Evolutionary conservation across 2,888 invertebrate species (phyloP).

Genomic region (Agonopterix subpropinquella): DNA sequence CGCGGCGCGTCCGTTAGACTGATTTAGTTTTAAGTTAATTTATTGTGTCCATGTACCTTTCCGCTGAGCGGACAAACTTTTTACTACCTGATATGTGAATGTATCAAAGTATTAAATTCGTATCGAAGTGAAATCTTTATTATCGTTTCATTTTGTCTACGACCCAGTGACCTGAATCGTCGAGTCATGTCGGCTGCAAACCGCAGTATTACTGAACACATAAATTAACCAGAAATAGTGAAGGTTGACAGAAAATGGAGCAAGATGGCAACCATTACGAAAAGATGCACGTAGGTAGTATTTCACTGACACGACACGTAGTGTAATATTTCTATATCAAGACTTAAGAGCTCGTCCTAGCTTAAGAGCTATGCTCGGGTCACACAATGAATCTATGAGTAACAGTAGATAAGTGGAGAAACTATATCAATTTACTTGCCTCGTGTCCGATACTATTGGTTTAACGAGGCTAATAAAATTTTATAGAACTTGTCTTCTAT

Average conservation of each 20-base stretch:
- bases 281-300: neutral
- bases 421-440: too few relatives aligned
- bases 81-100: slow-evolving; percentile 62
- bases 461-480: too few relatives aligned
- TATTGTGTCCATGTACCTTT: slow-evolving; percentile 72
- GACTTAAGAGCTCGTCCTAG: too few relatives aligned
- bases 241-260: slow-evolving; percentile 23
- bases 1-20: slow-evolving; percentile 72
- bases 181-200: slow-evolving; percentile 8
- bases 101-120: slow-evolving; percentile 52
- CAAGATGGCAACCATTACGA: slow-evolving; percentile 10
- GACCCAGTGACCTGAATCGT: slow-evolving; percentile 19
- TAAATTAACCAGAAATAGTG: slow-evolving; percentile 21
- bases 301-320: neutral
- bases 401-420: too few relatives aligned
- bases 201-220: slow-evolving; percentile 9
- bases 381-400: too few relatives aligned
- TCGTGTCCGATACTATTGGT: too few relatives aligned
- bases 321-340: too few relatives aligned
- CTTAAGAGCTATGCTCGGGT: too few relatives aligned
- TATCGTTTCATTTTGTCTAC: slow-evolving; percentile 35
- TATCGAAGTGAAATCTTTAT: slow-evolving; percentile 49
- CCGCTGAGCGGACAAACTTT: slow-evolving; percentile 68
- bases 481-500: too few relatives aligned
- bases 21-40: slow-evolving; percentile 71